These are phyloP conservation scores for Hirtodrosophila histrioides DNA, from an alignment of 2,888 invertebrate genomes.

Conservation along the genomic window DNA sequence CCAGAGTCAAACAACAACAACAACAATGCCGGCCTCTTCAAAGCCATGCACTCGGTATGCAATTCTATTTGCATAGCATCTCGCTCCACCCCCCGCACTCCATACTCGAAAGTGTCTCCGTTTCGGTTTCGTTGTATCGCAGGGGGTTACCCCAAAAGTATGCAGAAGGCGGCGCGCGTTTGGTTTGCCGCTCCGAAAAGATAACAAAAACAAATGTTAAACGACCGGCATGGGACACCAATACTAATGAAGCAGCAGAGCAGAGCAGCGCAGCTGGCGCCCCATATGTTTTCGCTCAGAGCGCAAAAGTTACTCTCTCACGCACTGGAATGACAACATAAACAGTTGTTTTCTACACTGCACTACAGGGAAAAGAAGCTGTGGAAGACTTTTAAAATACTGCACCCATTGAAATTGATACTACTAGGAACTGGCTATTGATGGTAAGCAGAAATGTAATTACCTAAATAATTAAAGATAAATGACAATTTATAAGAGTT, in stretches of 20 bases:
- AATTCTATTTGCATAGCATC: conserved; percentile 62
- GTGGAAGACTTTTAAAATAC: neutral
- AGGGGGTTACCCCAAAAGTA: conserved; percentile 64
- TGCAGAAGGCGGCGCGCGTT: conserved; percentile 54
- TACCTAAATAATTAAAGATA: too few relatives aligned
- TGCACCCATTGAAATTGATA: neutral
- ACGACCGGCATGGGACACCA: conserved; percentile 58
- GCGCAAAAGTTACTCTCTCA: conserved; percentile 27
- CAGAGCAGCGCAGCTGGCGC: conserved; percentile 14
- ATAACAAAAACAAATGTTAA: conserved; percentile 70
- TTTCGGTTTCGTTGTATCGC: neutral
- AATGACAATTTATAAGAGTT: too few relatives aligned
- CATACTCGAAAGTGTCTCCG: neutral
- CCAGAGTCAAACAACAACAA: conserved; percentile 22
- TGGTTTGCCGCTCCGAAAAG: conserved; percentile 41
- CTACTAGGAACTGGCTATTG: too few relatives aligned
- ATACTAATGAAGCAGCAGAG: conserved; percentile 27
- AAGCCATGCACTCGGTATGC: conserved; percentile 39
- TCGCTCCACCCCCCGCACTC: neutral
- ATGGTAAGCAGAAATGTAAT: too few relatives aligned
- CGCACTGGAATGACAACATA: conserved; percentile 64
- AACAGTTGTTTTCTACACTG: conserved; percentile 61
- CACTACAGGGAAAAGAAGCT: conserved; percentile 1
- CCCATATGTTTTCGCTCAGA: conserved; percentile 46
- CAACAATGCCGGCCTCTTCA: conserved; percentile 44